Conservation (phyloP, 1,140 invertebrate species). For the Mamestra configurata region DNA sequence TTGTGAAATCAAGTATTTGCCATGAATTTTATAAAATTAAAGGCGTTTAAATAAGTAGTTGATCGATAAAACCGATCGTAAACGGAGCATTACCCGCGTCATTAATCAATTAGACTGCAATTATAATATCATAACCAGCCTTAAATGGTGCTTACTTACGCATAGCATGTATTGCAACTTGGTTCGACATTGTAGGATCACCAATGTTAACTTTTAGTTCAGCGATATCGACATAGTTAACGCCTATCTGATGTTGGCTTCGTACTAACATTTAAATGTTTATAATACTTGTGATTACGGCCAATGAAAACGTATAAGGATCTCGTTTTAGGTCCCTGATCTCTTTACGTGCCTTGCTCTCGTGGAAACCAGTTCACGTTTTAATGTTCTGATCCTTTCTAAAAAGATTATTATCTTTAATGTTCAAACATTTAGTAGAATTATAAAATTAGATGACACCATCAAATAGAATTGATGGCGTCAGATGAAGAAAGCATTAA, state of each 20-base stretch:
- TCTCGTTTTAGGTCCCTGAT: conserved; percentile 9
- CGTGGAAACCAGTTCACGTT: conserved; percentile 1
- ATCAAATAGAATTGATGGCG: too few species aligned
- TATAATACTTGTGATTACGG: not conserved
- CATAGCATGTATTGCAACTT: not conserved
- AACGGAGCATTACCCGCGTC: not conserved
- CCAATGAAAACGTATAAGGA: not conserved
- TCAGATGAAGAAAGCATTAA: too few species aligned
- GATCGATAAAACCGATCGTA: conserved; percentile 7
- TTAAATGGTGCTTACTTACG: not conserved
- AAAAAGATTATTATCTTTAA: not conserved
- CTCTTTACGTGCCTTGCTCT: not conserved
- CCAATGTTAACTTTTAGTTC: not conserved
- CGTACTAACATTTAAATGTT: not conserved
- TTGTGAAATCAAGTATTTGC: conserved; percentile 4
- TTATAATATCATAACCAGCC: conserved; percentile 28
- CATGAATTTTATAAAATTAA: not conserved
- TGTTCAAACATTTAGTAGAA: not conserved
- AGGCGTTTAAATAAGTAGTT: conserved; percentile 10
- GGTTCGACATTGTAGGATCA: not conserved
- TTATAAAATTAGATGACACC: not conserved
- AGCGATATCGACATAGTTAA: not conserved
- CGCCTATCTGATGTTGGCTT: not conserved
- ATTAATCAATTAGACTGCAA: conserved; percentile 23
- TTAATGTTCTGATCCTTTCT: not conserved